phyloP scores from a whole-genome alignment of 2,113 vertebrate species.

The Colius striatus region DNA sequence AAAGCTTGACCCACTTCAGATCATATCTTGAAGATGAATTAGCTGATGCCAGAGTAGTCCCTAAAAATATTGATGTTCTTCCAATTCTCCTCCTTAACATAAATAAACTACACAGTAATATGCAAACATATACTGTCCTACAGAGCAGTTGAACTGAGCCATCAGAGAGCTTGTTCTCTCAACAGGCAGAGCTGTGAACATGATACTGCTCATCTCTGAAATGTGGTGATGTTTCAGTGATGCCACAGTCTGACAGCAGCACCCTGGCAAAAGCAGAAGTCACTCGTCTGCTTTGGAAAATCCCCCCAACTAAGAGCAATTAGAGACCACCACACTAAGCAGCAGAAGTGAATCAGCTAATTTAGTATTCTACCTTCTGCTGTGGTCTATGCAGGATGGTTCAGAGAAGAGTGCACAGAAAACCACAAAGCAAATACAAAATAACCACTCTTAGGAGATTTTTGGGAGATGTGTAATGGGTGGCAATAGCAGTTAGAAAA shows the following conservation, averaged over 20 bases:
- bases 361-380: not conserved
- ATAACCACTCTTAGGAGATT: not conserved
- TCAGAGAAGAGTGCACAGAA: constrained; percentile 16
- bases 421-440: not conserved
- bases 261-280: constrained; percentile 6
- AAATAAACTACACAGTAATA: not conserved
- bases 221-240: not conserved
- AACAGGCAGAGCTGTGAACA: not conserved
- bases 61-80: not conserved
- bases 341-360: constrained; percentile 18
- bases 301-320: constrained; percentile 24
- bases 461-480: not conserved
- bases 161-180: not conserved
- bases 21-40: not conserved
- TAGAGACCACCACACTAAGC: not conserved
- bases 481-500: not conserved
- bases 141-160: not conserved
- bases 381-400: not conserved
- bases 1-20: not conserved
- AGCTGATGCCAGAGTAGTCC: not conserved
- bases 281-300: constrained; percentile 50
- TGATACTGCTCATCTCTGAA: not conserved
- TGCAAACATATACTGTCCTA: not conserved
- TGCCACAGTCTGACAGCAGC: not conserved
- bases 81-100: not conserved